Base-by-base conservation (phyloP, 2,113 vertebrate genomes). In the Galemys pyrenaicus region DNA sequence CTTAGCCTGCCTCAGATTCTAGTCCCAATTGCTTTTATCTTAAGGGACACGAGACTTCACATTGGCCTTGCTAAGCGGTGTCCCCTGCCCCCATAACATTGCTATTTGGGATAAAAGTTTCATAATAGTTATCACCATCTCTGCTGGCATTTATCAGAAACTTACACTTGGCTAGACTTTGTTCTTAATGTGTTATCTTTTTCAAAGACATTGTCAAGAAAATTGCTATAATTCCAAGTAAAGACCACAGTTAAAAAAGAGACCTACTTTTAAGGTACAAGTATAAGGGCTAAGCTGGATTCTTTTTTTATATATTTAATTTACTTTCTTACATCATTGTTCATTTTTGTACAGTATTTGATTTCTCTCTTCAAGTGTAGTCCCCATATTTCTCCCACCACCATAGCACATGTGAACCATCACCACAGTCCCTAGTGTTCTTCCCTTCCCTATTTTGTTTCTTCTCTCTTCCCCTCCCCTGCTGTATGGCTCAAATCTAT, bases 41-140 rank as follows among this genome's bases (percentile, higher is more conserved):
- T 68, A 74, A 65, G 51, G 30, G 19, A 5, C 37, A 87, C 78
- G 62, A 49, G 19, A 9, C 85, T 95, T 81, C 24, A 87, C n/a
- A 22, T 11, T 65, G 37, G 35, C 41, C 28, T 83, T 68, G 58
- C 35, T 65, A 65, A 82, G 37, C 56, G 41, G 13, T 44, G 8
- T 15, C 4, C 6, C 20, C 44, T 51, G 16, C 0, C n/a, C 7
- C 16, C 32, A 90, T 35, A 39, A 16, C 1, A 16, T 58, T 92
- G 26, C 92, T 68, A 64, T 58, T 71, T 41, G 3, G 9, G 83
- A 58, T 88, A 46, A 68, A 95, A 89, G 19, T 83, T 87, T 81
- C 39, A 19, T 54, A 35, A 62, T 39, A 24, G 5, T 74, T 71
- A 54, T 30, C 32, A 5, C 46, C 28, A 9, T 65, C 16, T 81